Evolutionary conservation across 2,888 invertebrate species (phyloP).

Genomic region (Lithophane socia): DNA sequence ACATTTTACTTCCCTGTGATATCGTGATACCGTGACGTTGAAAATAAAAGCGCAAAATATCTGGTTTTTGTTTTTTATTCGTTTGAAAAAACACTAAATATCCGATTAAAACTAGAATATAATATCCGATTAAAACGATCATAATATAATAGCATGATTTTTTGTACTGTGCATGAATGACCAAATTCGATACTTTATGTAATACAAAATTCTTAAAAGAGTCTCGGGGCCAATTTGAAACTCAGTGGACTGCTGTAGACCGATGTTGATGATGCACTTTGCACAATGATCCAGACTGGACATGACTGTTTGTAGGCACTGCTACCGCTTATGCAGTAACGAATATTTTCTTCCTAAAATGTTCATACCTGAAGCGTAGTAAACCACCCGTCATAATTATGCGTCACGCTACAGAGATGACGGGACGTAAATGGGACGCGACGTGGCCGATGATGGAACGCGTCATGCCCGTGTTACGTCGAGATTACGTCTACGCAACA

Average conservation of each 20-base stretch:
- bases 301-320: background rate
- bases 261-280: background rate
- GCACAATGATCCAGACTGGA: background rate
- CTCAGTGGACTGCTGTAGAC: background rate
- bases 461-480: slow-evolving; percentile 16
- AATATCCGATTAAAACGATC: too few species aligned
- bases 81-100: background rate
- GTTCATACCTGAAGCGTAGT: background rate
- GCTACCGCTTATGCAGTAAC: background rate
- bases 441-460: background rate
- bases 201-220: too few species aligned
- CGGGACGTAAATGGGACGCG: background rate
- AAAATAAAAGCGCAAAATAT: too few species aligned
- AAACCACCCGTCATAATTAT: slow-evolving; percentile 15
- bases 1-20: too few species aligned
- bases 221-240: too few species aligned
- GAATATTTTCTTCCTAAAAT: background rate
- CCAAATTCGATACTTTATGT: too few species aligned
- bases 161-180: too few species aligned
- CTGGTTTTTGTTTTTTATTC: background rate
- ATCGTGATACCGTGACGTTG: too few species aligned
- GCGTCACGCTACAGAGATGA: slow-evolving; percentile 1
- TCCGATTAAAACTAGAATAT: too few species aligned
- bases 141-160: too few species aligned
- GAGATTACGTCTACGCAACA: background rate